phyloP scores from a whole-genome alignment of 2,888 invertebrate species.

The Eupithecia tripunctaria region DNA sequence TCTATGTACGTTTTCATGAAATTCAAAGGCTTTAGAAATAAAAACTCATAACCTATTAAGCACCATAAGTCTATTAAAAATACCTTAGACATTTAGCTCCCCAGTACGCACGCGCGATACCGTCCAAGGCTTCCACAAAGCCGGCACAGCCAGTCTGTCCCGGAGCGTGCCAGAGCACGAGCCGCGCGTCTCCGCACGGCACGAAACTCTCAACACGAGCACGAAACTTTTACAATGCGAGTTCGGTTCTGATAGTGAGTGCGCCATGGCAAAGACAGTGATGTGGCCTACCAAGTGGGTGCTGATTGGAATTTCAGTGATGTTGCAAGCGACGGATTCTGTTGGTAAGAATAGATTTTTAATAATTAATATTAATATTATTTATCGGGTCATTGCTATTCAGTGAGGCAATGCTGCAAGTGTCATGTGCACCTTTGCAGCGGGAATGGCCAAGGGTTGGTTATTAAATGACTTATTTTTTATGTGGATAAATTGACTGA shows the following conservation, averaged over 20 bases:
- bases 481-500: too few relatives aligned
- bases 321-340: conserved; percentile 75
- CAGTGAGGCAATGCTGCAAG: too few relatives aligned
- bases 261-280: conserved; percentile 61
- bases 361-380: neutral
- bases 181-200: neutral
- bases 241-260: conserved; percentile 22
- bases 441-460: too few relatives aligned
- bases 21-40: neutral
- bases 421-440: too few relatives aligned
- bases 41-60: neutral
- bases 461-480: too few relatives aligned
- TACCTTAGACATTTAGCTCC: neutral
- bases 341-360: conserved; percentile 66
- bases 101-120: neutral
- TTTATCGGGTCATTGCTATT: neutral
- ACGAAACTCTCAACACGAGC: neutral
- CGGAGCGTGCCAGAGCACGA: neutral
- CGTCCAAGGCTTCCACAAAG: neutral
- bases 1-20: neutral
- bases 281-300: conserved; percentile 63
- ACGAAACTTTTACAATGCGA: conserved; percentile 41
- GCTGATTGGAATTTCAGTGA: conserved; percentile 77
- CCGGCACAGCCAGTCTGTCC: conserved; percentile 24
- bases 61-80: neutral